A percentile compares a stretch with the other conserved stretches of the same genome.
Conservation (phyloP, 2,888 invertebrate species). For the Resseliella maxima region DNA sequence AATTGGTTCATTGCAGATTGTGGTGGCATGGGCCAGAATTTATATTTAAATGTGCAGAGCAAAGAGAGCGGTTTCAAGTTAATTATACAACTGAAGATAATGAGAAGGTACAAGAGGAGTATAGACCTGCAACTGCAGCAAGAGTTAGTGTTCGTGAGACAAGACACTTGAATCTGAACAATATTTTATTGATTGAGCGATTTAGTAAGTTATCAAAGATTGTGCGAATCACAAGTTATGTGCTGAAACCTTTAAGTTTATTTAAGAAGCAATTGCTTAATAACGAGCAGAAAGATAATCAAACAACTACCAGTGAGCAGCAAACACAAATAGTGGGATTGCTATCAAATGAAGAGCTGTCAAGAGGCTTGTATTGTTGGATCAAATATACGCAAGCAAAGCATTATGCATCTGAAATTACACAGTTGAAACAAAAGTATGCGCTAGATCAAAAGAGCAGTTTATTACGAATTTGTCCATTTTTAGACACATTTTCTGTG, state of each 20-base stretch:
- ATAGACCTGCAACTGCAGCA: background rate
- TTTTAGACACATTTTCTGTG: background rate
- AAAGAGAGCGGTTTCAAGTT: background rate
- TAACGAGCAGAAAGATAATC: background rate
- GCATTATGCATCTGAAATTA: background rate
- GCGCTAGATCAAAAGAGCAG: background rate
- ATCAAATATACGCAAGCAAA: background rate
- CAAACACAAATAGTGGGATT: background rate
- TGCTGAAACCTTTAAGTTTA: too few species aligned
- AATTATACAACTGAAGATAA: background rate
- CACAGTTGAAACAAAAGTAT: background rate
- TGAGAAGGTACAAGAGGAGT: background rate
- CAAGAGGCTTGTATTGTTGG: background rate
- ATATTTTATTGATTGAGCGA: background rate
- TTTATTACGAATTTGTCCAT: background rate
- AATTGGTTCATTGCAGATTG: background rate
- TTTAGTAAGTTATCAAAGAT: background rate
- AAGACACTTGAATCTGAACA: too few species aligned
- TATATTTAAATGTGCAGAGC: background rate
- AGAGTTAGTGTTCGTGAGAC: background rate
- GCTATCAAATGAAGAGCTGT: background rate
- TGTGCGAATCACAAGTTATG: background rate
- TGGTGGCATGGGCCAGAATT: slow-evolving; percentile 37
- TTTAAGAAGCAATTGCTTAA: background rate
- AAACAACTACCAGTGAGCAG: background rate